Evolutionary conservation across 1,140 invertebrate species (phyloP).

Genomic region (Nilaparvata lugens): DNA sequence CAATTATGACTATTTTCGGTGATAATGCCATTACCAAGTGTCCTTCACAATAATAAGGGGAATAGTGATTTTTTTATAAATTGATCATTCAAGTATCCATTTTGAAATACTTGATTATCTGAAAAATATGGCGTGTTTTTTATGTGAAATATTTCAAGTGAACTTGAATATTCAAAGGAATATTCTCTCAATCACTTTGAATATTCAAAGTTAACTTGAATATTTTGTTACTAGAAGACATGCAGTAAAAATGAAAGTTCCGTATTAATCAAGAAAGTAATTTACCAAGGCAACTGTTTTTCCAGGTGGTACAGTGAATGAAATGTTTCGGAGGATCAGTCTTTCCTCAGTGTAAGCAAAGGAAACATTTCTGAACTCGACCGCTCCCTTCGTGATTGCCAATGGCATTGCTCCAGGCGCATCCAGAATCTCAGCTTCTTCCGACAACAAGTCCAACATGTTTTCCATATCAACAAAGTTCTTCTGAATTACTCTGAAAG

Average conservation of each 20-base stretch:
- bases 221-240: no score
- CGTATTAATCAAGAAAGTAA: conserved; percentile 11
- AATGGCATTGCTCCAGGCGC: conserved; percentile 63
- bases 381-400: conserved; percentile 56
- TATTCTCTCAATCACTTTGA: no score
- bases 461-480: conserved; percentile 99
- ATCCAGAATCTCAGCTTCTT: conserved; percentile 80
- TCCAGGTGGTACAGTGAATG: conserved; percentile 76
- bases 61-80: no score
- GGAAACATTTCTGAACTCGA: conserved; percentile 83
- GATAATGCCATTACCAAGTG: no score
- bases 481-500: conserved; percentile 81
- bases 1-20: no score
- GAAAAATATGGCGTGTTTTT: no score
- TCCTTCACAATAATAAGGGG: no score
- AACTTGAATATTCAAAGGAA: no score
- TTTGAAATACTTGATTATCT: no score
- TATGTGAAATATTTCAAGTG: no score
- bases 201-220: no score
- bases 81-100: no score
- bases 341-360: conserved; percentile 82
- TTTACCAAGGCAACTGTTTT: conserved; percentile 86
- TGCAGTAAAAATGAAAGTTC: not conserved
- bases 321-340: conserved; percentile 72
- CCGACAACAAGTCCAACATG: conserved; percentile 91